Evolutionary conservation across 2,797 vertebrate genomes (phyloP).

Genomic region (Clarias fuscus): DNA sequence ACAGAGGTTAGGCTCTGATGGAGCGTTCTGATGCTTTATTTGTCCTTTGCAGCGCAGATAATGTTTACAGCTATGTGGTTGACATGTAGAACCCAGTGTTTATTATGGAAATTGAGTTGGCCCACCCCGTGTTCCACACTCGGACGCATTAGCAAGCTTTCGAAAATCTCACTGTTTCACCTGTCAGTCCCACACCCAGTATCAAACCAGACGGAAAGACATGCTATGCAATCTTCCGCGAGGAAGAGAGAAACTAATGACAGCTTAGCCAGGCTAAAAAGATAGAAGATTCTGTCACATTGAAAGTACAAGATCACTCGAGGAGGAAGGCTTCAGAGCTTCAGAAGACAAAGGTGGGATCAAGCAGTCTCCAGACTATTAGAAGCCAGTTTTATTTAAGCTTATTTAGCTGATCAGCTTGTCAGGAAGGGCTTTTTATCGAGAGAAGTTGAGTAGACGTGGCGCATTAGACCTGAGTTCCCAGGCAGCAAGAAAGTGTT

Average conservation of each 20-base stretch:
- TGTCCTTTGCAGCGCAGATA: slow-evolving; percentile 34
- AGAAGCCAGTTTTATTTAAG: slow-evolving; percentile 75
- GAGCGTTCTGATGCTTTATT: slow-evolving; percentile 43
- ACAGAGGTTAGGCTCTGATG: slow-evolving; percentile 32
- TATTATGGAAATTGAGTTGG: slow-evolving; percentile 14
- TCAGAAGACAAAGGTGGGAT: slow-evolving; percentile 69
- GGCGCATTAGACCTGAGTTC: slow-evolving; percentile 62
- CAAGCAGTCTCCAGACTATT: slow-evolving; percentile 72
- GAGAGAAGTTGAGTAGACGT: slow-evolving; percentile 53
- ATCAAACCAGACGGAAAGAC: slow-evolving; percentile 53
- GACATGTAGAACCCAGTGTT: slow-evolving; percentile 20
- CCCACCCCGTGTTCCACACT: not conserved
- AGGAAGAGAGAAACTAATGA: slow-evolving; percentile 67
- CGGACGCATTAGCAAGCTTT: slow-evolving; percentile 52
- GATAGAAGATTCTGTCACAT: slow-evolving; percentile 66
- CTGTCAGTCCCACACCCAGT: slow-evolving; percentile 38
- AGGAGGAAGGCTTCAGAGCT: slow-evolving; percentile 59
- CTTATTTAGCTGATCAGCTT: slow-evolving; percentile 75
- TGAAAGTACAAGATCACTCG: slow-evolving; percentile 66
- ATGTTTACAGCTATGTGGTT: slow-evolving; percentile 20
- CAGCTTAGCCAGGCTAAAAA: slow-evolving; percentile 68
- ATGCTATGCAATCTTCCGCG: slow-evolving; percentile 54
- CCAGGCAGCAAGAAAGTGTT: slow-evolving; percentile 67
- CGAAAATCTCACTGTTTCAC: slow-evolving; percentile 48
- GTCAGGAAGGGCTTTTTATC: slow-evolving; percentile 73